Base-by-base conservation (phyloP, 2,113 vertebrate species). In the Rhynchomys soricoides region DNA sequence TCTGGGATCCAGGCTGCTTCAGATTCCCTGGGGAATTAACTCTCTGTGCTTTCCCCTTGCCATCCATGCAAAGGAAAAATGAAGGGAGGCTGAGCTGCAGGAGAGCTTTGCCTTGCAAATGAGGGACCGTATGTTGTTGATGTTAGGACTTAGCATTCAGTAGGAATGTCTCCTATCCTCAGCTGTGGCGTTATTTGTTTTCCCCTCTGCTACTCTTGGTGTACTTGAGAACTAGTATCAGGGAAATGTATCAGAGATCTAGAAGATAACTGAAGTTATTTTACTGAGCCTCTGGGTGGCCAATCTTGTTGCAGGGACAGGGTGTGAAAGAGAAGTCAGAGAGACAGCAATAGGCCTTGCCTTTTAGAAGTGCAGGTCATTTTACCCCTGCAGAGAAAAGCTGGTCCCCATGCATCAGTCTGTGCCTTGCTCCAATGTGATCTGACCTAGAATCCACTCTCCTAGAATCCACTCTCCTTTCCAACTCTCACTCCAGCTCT, bases 101-200 rank as follows among this genome's bases (percentile, higher is more conserved):
- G 40, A 45, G 87, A 85, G 17, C 37, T 93, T 88, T 64, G 70
- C 31, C 88, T 70, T 90, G 70, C 90, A 78, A 85, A 34, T 83
- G 81, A 87, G 40, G 37, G 40, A 2, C 45, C 48, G 0, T 50
- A 0, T 70, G 40, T 59, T 90, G 57, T 82, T 79, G 82, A 12
- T 68, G 24, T n/a, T 85, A 92, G 81, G 34, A 88, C 79, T 26
- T 75, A 26, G 40, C 17, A 9, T 37, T 12, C 12, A 43, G 43
- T 29, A 37, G 57, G 31, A 71, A 43, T 59, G 3, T 34, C 22
- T 68, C 43, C 31, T 26, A 13, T 66, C 71, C 81, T 55, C 31
- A 7, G 24, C 43, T 59, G 26, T 31, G 48, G n/a, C 24, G 5
- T 8, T 45, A 43, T 62, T 59, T 62, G 57, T 13, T 31, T 57